phyloP scores from a whole-genome alignment of 2,797 vertebrate genomes.

The Hylomyscus alleni region DNA sequence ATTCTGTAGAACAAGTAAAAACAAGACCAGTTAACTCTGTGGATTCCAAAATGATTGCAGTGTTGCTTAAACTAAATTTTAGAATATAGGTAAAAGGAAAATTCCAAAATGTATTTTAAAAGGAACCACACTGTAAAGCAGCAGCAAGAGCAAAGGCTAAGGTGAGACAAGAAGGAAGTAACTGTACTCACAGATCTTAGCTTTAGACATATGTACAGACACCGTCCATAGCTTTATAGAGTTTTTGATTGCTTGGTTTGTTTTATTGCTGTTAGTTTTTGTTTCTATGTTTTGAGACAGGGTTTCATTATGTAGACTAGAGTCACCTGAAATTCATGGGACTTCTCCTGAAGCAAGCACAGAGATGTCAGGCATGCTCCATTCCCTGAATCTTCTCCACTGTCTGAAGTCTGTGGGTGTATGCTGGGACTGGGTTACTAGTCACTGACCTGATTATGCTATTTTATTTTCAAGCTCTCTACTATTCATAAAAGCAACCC shows the following conservation, averaged over 20 bases:
- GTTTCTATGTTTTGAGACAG: not conserved
- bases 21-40: not conserved
- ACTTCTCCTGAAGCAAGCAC: not conserved
- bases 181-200: not conserved
- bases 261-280: no score
- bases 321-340: not conserved
- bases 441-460: not conserved
- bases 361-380: not conserved
- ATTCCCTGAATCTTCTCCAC: not conserved
- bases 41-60: not conserved
- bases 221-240: not conserved
- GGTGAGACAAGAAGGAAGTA: not conserved
- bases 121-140: not conserved
- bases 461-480: not conserved
- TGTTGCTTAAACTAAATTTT: not conserved
- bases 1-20: not conserved
- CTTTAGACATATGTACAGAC: not conserved
- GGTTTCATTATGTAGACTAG: not conserved
- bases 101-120: constrained; percentile 25
- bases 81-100: constrained; percentile 21
- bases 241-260: not conserved
- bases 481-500: constrained; percentile 2
- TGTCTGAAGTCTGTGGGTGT: not conserved
- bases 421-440: not conserved
- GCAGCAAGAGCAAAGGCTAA: not conserved